Conservation (phyloP, 2,888 invertebrate species). For the Ommatoiulus sabulosus region DNA sequence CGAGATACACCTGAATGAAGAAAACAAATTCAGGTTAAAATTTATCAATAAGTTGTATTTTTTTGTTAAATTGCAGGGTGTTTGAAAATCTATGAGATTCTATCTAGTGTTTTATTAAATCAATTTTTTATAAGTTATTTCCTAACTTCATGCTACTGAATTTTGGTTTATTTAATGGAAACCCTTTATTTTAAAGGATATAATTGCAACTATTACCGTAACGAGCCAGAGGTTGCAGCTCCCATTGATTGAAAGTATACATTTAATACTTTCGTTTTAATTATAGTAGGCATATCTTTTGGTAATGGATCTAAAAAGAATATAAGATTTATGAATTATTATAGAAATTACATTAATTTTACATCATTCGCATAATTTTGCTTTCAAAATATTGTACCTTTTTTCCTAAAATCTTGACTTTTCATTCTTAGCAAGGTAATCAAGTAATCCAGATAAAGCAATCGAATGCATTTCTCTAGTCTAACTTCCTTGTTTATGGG, state of each 20-base stretch:
- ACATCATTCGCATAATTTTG: too few relatives aligned
- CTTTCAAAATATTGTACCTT: background rate
- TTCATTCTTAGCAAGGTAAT: background rate
- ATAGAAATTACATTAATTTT: background rate
- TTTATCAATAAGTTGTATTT: background rate
- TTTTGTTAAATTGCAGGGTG: background rate
- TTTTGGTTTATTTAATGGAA: background rate
- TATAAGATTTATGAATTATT: background rate
- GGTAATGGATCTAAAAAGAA: slow-evolving; percentile 22
- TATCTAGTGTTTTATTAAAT: too few relatives aligned
- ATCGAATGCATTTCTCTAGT: background rate
- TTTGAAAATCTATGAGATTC: too few relatives aligned
- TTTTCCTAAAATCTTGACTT: background rate
- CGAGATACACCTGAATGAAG: background rate
- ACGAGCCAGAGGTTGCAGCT: background rate
- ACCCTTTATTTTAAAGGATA: background rate
- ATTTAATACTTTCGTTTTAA: background rate
- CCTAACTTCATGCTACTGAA: background rate
- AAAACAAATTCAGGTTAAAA: background rate
- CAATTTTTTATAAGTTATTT: too few relatives aligned
- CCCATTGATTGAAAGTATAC: background rate
- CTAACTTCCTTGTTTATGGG: background rate
- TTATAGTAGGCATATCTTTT: background rate
- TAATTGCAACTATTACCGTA: background rate
- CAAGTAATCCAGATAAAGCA: slow-evolving; percentile 11